Conservation (phyloP, 2,797 vertebrate genomes). For the Huso huso region DNA sequence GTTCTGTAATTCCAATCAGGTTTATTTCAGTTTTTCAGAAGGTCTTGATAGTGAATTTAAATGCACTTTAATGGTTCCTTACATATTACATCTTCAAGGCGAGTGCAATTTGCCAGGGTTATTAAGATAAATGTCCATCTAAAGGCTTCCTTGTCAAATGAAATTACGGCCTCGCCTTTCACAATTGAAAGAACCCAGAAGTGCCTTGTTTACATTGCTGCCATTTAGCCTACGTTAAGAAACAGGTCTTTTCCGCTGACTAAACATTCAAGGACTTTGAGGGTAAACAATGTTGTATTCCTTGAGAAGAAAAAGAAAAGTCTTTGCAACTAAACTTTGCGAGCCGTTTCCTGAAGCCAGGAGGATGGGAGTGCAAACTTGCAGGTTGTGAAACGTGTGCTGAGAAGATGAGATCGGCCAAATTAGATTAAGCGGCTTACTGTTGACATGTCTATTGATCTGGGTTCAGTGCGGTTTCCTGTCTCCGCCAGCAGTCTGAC, state of each 20-base stretch:
- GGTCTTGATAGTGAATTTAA: slow-evolving; percentile 25
- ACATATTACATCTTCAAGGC: slow-evolving; percentile 58
- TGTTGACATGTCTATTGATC: slow-evolving; percentile 81
- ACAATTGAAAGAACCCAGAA: slow-evolving; percentile 55
- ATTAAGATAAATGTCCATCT: slow-evolving; percentile 53
- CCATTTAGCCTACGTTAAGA: slow-evolving; percentile 62
- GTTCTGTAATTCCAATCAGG: slow-evolving; percentile 18
- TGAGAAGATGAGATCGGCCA: slow-evolving; percentile 60
- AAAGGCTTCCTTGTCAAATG: slow-evolving; percentile 41
- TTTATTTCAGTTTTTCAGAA: slow-evolving; percentile 10
- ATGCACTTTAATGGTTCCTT: slow-evolving; percentile 40
- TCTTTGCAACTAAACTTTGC: slow-evolving; percentile 60
- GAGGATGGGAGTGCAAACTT: slow-evolving; percentile 49
- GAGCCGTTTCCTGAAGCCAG: slow-evolving; percentile 59
- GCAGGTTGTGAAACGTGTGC: slow-evolving; percentile 46
- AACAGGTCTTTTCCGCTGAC: slow-evolving; percentile 49
- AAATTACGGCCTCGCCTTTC: slow-evolving; percentile 59
- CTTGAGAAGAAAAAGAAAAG: slow-evolving; percentile 27
- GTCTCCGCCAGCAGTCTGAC: slow-evolving; percentile 61
- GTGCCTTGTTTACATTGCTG: slow-evolving; percentile 61
- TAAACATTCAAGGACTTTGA: slow-evolving; percentile 59
- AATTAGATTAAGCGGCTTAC: slow-evolving; percentile 76
- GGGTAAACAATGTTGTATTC: slow-evolving; percentile 51
- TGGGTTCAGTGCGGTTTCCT: slow-evolving; percentile 64
- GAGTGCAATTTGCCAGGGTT: slow-evolving; percentile 38